Base-by-base conservation (phyloP, 1,140 invertebrate species). In the Drosophila guanche region DNA sequence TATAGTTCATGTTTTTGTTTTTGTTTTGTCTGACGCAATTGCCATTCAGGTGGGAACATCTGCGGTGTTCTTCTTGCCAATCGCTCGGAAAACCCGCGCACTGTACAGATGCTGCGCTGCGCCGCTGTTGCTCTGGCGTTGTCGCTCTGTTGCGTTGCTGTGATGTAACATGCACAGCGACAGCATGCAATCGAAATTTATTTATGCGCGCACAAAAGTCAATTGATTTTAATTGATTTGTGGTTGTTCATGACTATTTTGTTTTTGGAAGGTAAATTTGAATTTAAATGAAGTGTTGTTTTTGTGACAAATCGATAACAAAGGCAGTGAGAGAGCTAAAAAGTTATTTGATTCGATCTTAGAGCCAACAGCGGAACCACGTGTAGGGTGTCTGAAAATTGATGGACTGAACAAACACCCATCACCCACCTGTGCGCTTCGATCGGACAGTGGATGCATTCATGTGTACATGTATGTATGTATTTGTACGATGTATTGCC, bases 51-150 rank as follows among this genome's bases (percentile, higher is more conserved):
- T 83, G 65, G 27, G 46, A 70, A 71, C 79, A 84, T 70, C 76
- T 79, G 22, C 6, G 52, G 75, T 65, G 79, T 84, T 37, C 4
- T 84, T 37, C 4, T 37, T 84, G 79, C 79, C 79, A 81, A 79
- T 55, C 29, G 23, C 10, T 10, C 22, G 3, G 5, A 57, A 61
- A 50, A 20, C 5, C 52, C 43, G 55, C 51, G 12, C 45, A 45
- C 57, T 12, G 40, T 41, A 53, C 43, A 57, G 46, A 53, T 54
- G 50, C 45, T 48, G 56, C 51, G 20, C 23, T 43, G 63, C 46
- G 46, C 42, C 41, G 33, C 45, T 59, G 62, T 56, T 75, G 12
- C 14, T 20, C 29, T 33, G 29, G 4, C 33, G 33, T 20, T 10
- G 25, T 27, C 25, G 5, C 5, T 37, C 33, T 37, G 33, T 37